These are phyloP conservation scores for Bergia puertoricense DNA, from an alignment of 92 coral and sea anemone genomes.

Conservation along the genomic window DNA sequence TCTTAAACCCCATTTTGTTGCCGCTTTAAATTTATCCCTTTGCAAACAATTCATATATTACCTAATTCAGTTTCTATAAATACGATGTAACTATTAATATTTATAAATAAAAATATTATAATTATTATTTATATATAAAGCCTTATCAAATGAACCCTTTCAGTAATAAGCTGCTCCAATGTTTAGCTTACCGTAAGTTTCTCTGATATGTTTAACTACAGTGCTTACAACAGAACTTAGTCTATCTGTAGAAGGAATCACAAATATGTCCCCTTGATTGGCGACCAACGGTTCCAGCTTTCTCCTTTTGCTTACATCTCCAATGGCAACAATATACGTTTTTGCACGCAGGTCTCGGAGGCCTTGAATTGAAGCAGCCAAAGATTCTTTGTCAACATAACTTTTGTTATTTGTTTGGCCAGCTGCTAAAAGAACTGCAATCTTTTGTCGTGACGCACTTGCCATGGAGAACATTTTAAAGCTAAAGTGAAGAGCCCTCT, in stretches of 20 bases:
- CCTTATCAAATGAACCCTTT: too few relatives aligned
- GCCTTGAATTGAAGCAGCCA: conserved; percentile 4
- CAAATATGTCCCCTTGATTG: conserved; percentile 17
- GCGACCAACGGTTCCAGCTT: conserved; percentile 3
- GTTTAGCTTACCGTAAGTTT: conserved; percentile 23
- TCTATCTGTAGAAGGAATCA: neutral
- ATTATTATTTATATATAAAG: too few relatives aligned
- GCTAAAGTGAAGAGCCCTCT: neutral
- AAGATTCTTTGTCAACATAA: neutral
- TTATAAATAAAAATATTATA: too few relatives aligned
- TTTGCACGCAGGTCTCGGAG: conserved; percentile 12
- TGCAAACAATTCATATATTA: too few relatives aligned
- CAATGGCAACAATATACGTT: conserved; percentile 17
- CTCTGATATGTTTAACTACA: neutral
- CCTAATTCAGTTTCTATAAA: too few relatives aligned
- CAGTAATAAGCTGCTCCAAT: too few relatives aligned
- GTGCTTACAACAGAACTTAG: neutral
- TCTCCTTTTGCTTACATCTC: neutral
- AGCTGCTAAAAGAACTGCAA: conserved; percentile 9
- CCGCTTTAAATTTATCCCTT: too few relatives aligned
- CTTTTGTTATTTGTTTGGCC: neutral
- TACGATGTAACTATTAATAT: too few relatives aligned
- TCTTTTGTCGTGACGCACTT: neutral
- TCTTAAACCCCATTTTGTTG: too few relatives aligned
- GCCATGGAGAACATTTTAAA: conserved; percentile 5